phyloP scores from a whole-genome alignment of 2,888 invertebrate species.

The Syrphus vitripennis region DNA sequence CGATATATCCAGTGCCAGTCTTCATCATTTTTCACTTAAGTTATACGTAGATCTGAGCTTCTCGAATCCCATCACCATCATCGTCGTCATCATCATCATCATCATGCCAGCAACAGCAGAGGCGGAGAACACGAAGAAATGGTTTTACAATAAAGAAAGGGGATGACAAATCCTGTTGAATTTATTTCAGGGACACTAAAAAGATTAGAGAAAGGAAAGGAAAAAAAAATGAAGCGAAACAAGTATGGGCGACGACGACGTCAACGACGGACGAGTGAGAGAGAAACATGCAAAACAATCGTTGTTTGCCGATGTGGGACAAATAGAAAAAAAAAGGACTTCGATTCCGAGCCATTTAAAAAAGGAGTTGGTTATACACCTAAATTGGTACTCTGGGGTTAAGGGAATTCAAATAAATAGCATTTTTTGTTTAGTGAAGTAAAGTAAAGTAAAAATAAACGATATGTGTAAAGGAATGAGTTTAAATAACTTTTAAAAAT shows the following conservation, averaged over 20 bases:
- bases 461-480: not conserved
- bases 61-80: slow-evolving; percentile 26
- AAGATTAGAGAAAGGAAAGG: not conserved
- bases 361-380: not conserved
- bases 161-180: slow-evolving; percentile 62
- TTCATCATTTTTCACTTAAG: slow-evolving; percentile 58
- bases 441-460: not conserved
- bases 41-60: slow-evolving; percentile 23
- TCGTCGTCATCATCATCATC: not conserved
- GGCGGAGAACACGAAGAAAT: not conserved
- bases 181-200: slow-evolving; percentile 49
- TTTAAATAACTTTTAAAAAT: not conserved
- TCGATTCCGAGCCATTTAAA: not conserved
- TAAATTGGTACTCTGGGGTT: not conserved
- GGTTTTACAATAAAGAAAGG: not conserved
- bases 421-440: not conserved
- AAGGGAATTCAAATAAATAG: not conserved
- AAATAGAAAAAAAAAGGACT: not conserved
- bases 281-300: not conserved
- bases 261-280: not conserved
- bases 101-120: not conserved
- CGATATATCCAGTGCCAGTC: slow-evolving; percentile 39
- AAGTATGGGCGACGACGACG: not conserved
- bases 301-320: not conserved
- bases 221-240: not conserved